phyloP scores from a whole-genome alignment of 2,113 vertebrate species.

The Rhinoptilus africanus region DNA sequence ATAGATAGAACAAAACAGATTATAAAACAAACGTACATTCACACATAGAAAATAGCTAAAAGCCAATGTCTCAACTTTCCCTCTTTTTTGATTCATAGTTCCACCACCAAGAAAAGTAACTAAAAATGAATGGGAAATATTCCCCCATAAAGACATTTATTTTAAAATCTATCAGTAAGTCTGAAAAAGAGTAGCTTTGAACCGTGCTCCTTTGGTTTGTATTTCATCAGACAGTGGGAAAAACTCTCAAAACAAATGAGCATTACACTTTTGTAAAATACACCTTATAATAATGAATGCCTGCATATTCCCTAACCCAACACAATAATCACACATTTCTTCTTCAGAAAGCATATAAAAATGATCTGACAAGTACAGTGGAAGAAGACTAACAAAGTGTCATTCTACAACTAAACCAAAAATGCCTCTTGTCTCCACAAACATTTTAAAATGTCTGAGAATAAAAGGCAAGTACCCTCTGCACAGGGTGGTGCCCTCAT shows the following conservation, averaged over 20 bases:
- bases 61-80: background rate
- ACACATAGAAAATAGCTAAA: background rate
- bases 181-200: background rate
- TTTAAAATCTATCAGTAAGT: background rate
- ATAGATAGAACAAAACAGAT: background rate
- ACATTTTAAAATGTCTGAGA: background rate
- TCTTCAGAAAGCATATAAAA: background rate
- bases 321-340: background rate
- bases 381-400: background rate
- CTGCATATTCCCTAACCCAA: background rate
- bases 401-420: background rate
- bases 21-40: background rate
- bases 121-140: background rate
- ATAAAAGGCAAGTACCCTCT: background rate
- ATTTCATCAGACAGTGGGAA: background rate
- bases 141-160: background rate
- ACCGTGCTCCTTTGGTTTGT: background rate
- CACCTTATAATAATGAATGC: background rate
- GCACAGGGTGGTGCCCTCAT: background rate
- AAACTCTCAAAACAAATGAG: background rate
- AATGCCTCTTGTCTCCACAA: background rate
- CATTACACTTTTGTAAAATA: background rate
- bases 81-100: background rate
- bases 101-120: background rate
- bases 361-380: background rate